phyloP scores from a whole-genome alignment of 2,797 vertebrate genomes.

The Malacoctenus gilli region DNA sequence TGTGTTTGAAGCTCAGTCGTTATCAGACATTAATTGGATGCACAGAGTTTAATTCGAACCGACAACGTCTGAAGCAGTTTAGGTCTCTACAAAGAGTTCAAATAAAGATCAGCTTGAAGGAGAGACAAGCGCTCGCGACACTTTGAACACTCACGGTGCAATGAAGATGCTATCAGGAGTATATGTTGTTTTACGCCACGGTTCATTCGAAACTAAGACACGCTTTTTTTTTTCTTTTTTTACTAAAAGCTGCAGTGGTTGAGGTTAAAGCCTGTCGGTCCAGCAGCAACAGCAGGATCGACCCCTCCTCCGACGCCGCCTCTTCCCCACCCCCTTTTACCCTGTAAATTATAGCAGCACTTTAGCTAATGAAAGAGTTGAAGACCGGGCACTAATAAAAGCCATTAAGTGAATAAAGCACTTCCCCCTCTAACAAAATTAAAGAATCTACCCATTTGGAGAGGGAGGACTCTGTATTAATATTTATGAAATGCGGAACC shows the following conservation, averaged over 20 bases:
- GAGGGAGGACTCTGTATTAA: slow-evolving; percentile 86
- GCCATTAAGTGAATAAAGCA: slow-evolving; percentile 91
- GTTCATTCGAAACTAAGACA: slow-evolving; percentile 21
- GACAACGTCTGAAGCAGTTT: neutral
- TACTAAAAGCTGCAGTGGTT: slow-evolving; percentile 65
- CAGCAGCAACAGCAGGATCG: slow-evolving; percentile 72
- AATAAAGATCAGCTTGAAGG: slow-evolving; percentile 1
- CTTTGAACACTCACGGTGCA: slow-evolving; percentile 5
- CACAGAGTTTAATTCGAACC: slow-evolving; percentile 1
- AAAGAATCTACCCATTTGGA: slow-evolving; percentile 85
- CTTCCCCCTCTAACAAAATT: slow-evolving; percentile 90
- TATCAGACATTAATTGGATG: neutral
- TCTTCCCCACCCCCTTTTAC: slow-evolving; percentile 68
- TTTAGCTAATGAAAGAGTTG: slow-evolving; percentile 92
- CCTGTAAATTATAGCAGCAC: slow-evolving; percentile 91
- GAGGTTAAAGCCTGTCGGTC: slow-evolving; percentile 53
- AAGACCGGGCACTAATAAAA: slow-evolving; percentile 89
- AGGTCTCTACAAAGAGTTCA: slow-evolving; percentile 15
- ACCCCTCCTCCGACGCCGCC: slow-evolving; percentile 71
- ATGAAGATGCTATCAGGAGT: neutral
- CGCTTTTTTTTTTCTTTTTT: no score
- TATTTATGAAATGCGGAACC: slow-evolving; percentile 89
- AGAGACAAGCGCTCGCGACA: neutral
- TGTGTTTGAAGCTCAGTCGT: slow-evolving; percentile 5
- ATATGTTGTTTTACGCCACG: slow-evolving; percentile 16